Conservation (phyloP, 1,140 invertebrate genomes). For the Pogonus chalceus region DNA sequence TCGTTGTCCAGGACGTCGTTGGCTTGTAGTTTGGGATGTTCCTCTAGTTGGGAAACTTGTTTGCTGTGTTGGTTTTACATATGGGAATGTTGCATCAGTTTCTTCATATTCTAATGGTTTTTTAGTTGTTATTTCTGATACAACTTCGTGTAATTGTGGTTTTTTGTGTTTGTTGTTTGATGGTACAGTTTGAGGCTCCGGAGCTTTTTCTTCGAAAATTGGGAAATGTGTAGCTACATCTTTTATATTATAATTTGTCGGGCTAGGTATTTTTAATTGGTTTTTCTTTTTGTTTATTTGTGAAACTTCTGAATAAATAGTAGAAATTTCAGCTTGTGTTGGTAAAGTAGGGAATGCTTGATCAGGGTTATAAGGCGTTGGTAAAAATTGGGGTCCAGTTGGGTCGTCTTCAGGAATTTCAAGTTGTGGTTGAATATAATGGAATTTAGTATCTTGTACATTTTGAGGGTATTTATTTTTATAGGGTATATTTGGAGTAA, state of each 20-base stretch:
- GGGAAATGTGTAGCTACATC: background rate
- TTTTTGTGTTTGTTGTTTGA: background rate
- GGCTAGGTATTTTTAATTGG: background rate
- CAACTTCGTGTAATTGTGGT: background rate
- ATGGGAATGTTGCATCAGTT: background rate
- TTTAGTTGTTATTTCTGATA: background rate
- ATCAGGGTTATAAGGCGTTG: constrained; percentile 5
- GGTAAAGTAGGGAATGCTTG: background rate
- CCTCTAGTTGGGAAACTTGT: background rate
- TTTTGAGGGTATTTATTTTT: background rate
- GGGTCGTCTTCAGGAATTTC: background rate
- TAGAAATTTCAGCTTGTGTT: background rate
- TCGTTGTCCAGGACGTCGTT: constrained; percentile 1
- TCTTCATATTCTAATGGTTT: background rate
- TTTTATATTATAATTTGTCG: background rate
- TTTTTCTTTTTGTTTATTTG: background rate
- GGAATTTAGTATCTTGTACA: background rate
- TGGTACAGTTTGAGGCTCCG: background rate
- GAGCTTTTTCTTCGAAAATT: background rate
- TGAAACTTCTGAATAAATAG: background rate
- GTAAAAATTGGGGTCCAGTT: background rate
- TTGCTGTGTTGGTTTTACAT: background rate
- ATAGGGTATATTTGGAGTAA: background rate
- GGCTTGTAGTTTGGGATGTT: background rate
- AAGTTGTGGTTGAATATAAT: background rate